Evolutionary conservation across 2,113 vertebrate genomes (phyloP), one percentile per base, ranked within the genome.

Genomic region (Nibea coibor): DNA sequence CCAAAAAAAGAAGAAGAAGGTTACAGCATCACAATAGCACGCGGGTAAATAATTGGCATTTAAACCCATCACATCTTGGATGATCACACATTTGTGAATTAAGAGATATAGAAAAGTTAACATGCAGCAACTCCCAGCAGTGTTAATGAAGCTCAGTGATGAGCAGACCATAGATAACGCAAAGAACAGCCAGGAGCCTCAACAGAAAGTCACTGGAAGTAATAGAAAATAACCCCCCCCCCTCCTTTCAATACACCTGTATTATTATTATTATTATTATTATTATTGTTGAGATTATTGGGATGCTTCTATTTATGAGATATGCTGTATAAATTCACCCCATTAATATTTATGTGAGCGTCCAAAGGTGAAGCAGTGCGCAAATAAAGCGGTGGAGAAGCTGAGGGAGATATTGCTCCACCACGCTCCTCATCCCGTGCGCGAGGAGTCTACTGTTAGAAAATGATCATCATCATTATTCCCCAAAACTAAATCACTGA

Each of bases 331-430:
- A 77, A 78, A 80, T 72, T 69, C 59, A 51, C 20, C 15, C 56
- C 39, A 70, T 87, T 87, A 78, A 84, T 88, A 87, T 90, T 84
- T 11, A 81, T 87, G 80, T 20, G 47, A 64, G 64, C 63, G 48
- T 58, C 50, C 68, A 86, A 75, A 87, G 75, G 82, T 77, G 84
- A 81, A 71, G 63, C 26, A 65, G 43, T 31, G 50, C 50, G 75
- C 72, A 51, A 59, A 79, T 84, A 72, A 83, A 65, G 77, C 59
- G 48, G 26, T 59, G 59, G 61, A 26, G 51, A 73, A 42, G 80
- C 78, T 71, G 83, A 77, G 80, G 14, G 74, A 35, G 51, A 66
- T 82, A n/a, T 86, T 82, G 74, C 73, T 84, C 62, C 74, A 42
- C 66, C 75, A n/a, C 24, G 63, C 68, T 54, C 53, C 20, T 50